Evolutionary conservation across 2,797 vertebrate genomes (phyloP).

Genomic region (Eupleurogrammus muticus): DNA sequence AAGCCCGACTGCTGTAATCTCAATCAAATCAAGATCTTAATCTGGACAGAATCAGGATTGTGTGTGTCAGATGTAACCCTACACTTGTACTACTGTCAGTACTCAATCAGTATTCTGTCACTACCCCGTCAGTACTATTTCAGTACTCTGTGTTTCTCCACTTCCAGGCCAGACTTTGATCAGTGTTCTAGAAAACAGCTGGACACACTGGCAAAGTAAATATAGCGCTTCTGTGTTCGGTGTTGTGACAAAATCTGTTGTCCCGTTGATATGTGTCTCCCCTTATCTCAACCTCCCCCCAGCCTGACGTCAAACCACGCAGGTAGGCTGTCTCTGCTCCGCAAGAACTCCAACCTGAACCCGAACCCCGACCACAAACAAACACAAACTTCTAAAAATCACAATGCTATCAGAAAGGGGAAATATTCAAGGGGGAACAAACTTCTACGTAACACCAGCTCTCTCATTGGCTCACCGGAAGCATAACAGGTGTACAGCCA

Average conservation of each 20-base stretch:
- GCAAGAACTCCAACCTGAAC: too few species aligned
- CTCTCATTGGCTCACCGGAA: conserved; percentile 25
- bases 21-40: conserved; percentile 18
- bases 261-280: too few species aligned
- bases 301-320: too few species aligned
- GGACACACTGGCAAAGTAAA: conserved; percentile 1
- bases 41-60: conserved; percentile 13
- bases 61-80: background rate
- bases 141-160: background rate
- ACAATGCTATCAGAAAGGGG: too few species aligned
- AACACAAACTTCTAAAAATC: too few species aligned
- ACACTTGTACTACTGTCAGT: background rate
- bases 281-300: too few species aligned
- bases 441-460: background rate
- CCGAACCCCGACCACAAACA: too few species aligned
- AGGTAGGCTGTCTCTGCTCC: too few species aligned
- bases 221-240: background rate
- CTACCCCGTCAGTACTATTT: too few species aligned
- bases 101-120: too few species aligned
- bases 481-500: conserved; percentile 53
- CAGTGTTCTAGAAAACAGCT: conserved; percentile 1
- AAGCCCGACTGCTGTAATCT: background rate
- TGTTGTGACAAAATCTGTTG: too few species aligned
- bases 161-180: background rate
- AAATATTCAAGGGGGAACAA: too few species aligned